Conservation (phyloP, 2,797 vertebrate genomes). For the Mus caroli region DNA sequence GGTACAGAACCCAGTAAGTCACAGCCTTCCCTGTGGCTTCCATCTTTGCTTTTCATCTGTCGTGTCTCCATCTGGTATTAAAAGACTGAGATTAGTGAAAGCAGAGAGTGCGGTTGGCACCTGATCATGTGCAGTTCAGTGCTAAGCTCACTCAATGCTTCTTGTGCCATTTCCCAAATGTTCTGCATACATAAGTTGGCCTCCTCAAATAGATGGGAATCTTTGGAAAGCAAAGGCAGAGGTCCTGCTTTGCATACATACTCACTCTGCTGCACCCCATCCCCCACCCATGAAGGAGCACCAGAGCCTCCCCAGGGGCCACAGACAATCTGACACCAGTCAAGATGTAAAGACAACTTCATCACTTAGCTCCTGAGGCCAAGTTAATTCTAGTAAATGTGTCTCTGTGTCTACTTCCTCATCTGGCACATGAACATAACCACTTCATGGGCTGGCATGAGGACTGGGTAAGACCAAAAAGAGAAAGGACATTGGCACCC, state of each 20-base stretch:
- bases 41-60: constrained; percentile 68
- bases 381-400: not conserved
- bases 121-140: constrained; percentile 71
- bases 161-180: constrained; percentile 75
- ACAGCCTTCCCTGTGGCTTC: constrained; percentile 33
- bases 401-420: not conserved
- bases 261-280: not conserved
- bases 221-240: constrained; percentile 61
- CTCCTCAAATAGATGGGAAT: constrained; percentile 69
- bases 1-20: not conserved
- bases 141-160: constrained; percentile 68
- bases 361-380: not conserved
- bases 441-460: not conserved
- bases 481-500: not conserved
- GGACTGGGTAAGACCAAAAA: not conserved
- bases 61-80: constrained; percentile 80
- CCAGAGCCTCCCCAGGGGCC: not conserved
- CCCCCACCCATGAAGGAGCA: not conserved
- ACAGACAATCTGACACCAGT: not conserved
- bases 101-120: constrained; percentile 77
- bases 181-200: constrained; percentile 64
- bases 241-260: not conserved
- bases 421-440: not conserved
- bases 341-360: not conserved
- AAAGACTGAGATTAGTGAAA: constrained; percentile 75